Percentiles rank a stretch among this genome's conserved stretches.
Conservation (phyloP, 2,797 vertebrate genomes). For the Bufotes viridis region DNA sequence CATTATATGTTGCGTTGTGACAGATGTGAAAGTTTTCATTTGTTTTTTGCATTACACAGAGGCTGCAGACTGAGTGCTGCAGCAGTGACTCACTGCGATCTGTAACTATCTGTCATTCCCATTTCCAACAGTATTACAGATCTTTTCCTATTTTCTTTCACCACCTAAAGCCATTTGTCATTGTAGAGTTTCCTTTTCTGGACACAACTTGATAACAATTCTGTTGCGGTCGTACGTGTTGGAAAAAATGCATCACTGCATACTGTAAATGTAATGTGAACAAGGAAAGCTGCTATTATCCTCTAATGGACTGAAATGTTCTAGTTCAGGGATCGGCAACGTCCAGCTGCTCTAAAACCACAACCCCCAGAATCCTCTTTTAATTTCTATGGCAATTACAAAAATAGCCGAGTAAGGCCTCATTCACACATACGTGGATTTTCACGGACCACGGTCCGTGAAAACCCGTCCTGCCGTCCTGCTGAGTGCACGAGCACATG, state of each 20-base stretch:
- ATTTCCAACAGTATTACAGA: slow-evolving; percentile 41
- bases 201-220: slow-evolving; percentile 3
- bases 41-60: neutral
- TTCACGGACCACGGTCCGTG: too few species aligned
- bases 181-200: slow-evolving; percentile 21
- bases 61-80: neutral
- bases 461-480: too few species aligned
- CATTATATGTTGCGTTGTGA: neutral
- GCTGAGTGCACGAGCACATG: too few species aligned
- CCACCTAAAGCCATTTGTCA: slow-evolving; percentile 32
- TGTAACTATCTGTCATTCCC: slow-evolving; percentile 38
- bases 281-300: neutral
- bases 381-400: too few species aligned
- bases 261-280: neutral
- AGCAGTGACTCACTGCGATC: slow-evolving; percentile 16
- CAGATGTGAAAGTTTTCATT: slow-evolving; percentile 16
- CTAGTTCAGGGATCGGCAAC: too few species aligned
- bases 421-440: too few species aligned
- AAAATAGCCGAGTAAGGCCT: too few species aligned
- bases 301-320: neutral
- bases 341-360: too few species aligned
- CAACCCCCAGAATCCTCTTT: too few species aligned
- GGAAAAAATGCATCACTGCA: neutral
- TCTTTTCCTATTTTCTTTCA: slow-evolving; percentile 46
- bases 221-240: neutral